Evolutionary conservation across 2,797 vertebrate genomes (phyloP).

Genomic region (Astyanax mexicanus): DNA sequence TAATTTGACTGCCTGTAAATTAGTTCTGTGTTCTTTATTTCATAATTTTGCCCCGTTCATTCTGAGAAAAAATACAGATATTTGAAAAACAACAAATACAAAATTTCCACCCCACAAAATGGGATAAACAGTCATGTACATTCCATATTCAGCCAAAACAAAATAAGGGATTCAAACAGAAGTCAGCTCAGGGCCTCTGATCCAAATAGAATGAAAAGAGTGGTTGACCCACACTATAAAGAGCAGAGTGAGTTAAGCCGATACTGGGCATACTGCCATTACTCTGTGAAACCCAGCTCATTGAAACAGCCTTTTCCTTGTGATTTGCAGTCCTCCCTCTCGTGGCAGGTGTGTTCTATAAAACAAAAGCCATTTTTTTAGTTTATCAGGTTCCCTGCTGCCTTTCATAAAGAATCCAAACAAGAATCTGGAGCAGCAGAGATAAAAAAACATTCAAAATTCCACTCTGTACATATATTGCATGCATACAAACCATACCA

Average conservation of each 20-base stretch:
- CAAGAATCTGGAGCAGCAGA: not conserved
- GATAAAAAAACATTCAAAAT: not conserved
- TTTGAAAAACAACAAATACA: too few species aligned
- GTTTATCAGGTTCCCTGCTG: not conserved
- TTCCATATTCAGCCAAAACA: not conserved
- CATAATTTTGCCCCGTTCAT: too few species aligned
- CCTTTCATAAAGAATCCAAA: not conserved
- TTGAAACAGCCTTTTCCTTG: too few species aligned
- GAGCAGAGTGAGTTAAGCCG: slow-evolving; percentile 2
- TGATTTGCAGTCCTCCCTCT: too few species aligned
- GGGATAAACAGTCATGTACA: not conserved
- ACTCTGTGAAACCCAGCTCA: not conserved
- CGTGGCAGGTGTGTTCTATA: not conserved
- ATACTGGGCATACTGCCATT: not conserved
- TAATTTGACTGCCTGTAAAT: too few species aligned
- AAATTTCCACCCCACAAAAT: too few species aligned
- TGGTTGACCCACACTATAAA: not conserved
- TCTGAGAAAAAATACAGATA: too few species aligned
- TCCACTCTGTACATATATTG: not conserved
- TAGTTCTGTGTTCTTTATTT: too few species aligned
- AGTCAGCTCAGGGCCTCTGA: not conserved
- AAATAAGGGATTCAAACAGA: not conserved
- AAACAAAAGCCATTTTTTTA: not conserved
- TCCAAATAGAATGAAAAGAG: not conserved
- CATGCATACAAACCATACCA: not conserved